Evolutionary conservation across 2,113 vertebrate genomes (phyloP), one percentile per base, ranked within the genome.

Genomic region (Nansenia antarctica): DNA sequence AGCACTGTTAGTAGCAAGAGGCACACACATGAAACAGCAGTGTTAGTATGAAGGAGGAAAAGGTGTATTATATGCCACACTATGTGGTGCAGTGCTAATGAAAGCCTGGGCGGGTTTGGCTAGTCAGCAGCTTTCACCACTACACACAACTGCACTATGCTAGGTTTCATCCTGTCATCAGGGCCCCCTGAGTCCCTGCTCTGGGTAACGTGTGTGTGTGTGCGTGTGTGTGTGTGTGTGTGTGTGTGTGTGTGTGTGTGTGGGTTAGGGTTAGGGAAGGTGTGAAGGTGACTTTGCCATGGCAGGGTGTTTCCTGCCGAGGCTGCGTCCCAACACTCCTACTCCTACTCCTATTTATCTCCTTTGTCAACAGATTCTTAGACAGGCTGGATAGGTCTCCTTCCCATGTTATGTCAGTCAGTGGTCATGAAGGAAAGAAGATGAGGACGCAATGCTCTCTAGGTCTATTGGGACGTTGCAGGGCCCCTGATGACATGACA

Each of bases 71-170:
- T 59, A 57, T 2, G 8, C 14, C 24, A 59, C 57, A 31, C 9
- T 18, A 3, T 32, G 15, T 14, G 39, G 30, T 62, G 9, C 47
- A 52, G 61, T 53, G 18, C 31, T 20, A 29, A 30, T 37, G 15
- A 18, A 62, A 77, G 80, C 77, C 77, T 64, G 8, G 57, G 57
- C 72, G 47, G 34, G 67, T 75, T 72, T 82, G 71, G 72, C 80
- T 76, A 73, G 80, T 86, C 86, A 87, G 84, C 81, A 85, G 42
- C 67, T 74, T 61, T 4, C 12, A 60, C 15, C 66, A 47, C 75
- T 72, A 65, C 74, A 79, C 74, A 84, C 5, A 29, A 62, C 78
- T 74, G 81, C 83, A 83, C 69, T 81, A 68, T 58, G 72, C 39
- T 27, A 42, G 20, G 62, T 39, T 67, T 66, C 52, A 65, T 37